These are phyloP conservation scores for Catharus fuscescens DNA, from an alignment of 2,113 vertebrate species.

Conservation along the genomic window DNA sequence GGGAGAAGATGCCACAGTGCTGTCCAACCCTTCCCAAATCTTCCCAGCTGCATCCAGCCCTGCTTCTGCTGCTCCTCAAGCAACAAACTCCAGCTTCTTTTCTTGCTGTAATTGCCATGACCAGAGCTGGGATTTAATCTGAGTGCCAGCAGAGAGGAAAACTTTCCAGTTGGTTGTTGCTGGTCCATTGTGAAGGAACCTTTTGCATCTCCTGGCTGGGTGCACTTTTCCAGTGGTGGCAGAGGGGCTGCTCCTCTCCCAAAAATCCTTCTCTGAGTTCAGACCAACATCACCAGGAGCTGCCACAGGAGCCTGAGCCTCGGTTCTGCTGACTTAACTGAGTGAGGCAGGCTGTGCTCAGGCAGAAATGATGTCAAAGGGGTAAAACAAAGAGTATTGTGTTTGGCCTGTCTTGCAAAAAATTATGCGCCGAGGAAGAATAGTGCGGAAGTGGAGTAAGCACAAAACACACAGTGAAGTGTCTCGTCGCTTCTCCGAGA, in stretches of 20 bases:
- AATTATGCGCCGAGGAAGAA: slow-evolving; percentile 35
- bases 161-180: not conserved
- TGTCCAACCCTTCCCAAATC: not conserved
- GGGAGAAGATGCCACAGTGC: not conserved
- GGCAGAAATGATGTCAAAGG: slow-evolving; percentile 22
- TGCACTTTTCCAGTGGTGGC: not conserved
- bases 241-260: not conserved
- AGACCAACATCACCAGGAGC: not conserved
- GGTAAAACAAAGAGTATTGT: slow-evolving; percentile 49
- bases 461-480: not conserved
- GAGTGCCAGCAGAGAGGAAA: not conserved
- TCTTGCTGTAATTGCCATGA: not conserved
- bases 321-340: not conserved
- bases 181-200: fast-evolving
- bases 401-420: slow-evolving; percentile 54
- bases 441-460: not conserved
- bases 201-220: not conserved
- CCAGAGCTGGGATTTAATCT: fast-evolving
- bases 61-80: not conserved
- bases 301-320: not conserved
- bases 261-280: not conserved
- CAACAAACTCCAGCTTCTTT: not conserved
- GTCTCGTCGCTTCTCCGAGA: slow-evolving; percentile 39
- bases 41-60: not conserved
- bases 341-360: not conserved